Evolutionary conservation across 2,888 invertebrate species (phyloP).

Genomic region (Agrotis puta): DNA sequence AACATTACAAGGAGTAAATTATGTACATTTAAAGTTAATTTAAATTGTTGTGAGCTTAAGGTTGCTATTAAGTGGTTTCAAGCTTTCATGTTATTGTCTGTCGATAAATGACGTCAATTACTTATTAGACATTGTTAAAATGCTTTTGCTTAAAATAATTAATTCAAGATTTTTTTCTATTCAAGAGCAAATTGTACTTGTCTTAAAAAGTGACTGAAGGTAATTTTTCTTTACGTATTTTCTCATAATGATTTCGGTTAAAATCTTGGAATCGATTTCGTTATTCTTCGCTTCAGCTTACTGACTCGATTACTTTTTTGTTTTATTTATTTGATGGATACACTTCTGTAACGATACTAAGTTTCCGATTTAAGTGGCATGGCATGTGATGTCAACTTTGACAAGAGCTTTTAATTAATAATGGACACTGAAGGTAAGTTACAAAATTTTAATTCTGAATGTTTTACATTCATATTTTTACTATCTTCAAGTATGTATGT

Average conservation of each 20-base stretch:
- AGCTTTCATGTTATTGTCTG: constrained; percentile 65
- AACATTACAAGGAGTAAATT: constrained; percentile 91
- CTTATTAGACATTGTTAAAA: constrained; percentile 44
- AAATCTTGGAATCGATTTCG: constrained; percentile 89
- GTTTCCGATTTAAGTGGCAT: constrained; percentile 75
- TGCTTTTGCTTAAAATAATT: constrained; percentile 59
- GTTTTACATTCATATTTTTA: constrained; percentile 62
- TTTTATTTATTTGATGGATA: constrained; percentile 62
- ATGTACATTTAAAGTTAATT: constrained; percentile 72
- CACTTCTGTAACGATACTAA: constrained; percentile 59
- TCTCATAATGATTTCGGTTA: constrained; percentile 61
- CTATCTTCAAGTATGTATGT: constrained; percentile 64
- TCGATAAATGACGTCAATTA: constrained; percentile 40
- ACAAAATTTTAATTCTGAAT: constrained; percentile 68
- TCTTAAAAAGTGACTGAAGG: constrained; percentile 27
- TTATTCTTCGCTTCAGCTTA: constrained; percentile 74
- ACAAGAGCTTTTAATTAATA: constrained; percentile 59
- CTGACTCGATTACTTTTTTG: constrained; percentile 62
- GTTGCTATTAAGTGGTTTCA: constrained; percentile 71
- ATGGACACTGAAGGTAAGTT: constrained; percentile 84
- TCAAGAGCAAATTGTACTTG: constrained; percentile 25
- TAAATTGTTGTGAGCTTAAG: constrained; percentile 64
- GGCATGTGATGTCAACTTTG: constrained; percentile 77
- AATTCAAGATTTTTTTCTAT: constrained; percentile 24
- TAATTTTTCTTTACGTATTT: constrained; percentile 52